These are phyloP conservation scores for Drosophila niveifrons DNA, from an alignment of 2,888 invertebrate species.

Conservation along the genomic window DNA sequence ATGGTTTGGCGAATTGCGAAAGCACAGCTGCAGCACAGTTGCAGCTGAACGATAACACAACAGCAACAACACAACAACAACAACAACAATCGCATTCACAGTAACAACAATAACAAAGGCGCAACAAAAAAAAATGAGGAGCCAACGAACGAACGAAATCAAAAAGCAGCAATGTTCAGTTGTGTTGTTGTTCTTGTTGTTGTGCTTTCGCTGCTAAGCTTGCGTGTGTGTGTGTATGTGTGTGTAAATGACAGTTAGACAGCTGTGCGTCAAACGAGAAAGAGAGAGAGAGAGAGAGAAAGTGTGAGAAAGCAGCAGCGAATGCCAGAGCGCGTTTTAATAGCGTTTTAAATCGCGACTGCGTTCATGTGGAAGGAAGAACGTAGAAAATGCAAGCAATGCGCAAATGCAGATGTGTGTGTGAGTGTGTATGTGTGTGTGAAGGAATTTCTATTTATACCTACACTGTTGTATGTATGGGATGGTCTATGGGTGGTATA, in stretches of 20 bases:
- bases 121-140: slow-evolving; percentile 8
- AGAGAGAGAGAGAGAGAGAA: slow-evolving; percentile 21
- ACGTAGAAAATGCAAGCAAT: slow-evolving; percentile 49
- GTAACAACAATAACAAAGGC: slow-evolving; percentile 20
- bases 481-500: slow-evolving; percentile 16
- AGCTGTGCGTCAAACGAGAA: slow-evolving; percentile 53
- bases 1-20: slow-evolving; percentile 18
- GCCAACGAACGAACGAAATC: slow-evolving; percentile 13
- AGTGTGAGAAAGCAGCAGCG: slow-evolving; percentile 37
- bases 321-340: slow-evolving; percentile 51
- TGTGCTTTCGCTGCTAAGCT: slow-evolving; percentile 43
- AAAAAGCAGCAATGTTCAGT: slow-evolving; percentile 25
- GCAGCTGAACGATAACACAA: slow-evolving; percentile 47
- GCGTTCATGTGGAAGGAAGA: slow-evolving; percentile 28
- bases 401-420: slow-evolving; percentile 14
- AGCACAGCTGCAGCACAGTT: slow-evolving; percentile 21
- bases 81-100: slow-evolving; percentile 18
- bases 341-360: slow-evolving; percentile 53
- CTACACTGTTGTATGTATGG: slow-evolving; percentile 28
- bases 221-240: slow-evolving; percentile 15
- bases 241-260: slow-evolving; percentile 62
- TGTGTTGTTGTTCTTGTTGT: slow-evolving; percentile 19
- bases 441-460: slow-evolving; percentile 30
- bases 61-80: slow-evolving; percentile 37
- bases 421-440: slow-evolving; percentile 4